phyloP scores from a whole-genome alignment of 2,888 invertebrate genomes.

The Noctua fimbriata region DNA sequence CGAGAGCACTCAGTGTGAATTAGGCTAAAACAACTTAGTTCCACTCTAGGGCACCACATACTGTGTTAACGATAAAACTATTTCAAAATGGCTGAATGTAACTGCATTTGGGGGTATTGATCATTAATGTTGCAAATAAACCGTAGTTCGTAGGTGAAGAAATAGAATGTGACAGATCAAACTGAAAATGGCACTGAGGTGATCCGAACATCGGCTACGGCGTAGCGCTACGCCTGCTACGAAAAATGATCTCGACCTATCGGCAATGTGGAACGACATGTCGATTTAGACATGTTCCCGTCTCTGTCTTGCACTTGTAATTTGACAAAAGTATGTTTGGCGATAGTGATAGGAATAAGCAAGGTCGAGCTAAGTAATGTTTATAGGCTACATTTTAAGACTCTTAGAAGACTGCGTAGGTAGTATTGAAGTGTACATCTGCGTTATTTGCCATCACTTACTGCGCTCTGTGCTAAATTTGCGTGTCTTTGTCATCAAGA shows the following conservation, averaged over 20 bases:
- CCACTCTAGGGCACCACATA: constrained; percentile 15
- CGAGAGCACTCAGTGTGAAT: constrained; percentile 7
- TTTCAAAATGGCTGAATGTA: not conserved
- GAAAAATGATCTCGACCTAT: not conserved
- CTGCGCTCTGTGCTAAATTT: not conserved
- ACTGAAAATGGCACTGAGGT: not conserved
- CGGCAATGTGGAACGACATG: too few species aligned
- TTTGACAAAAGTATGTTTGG: not conserved
- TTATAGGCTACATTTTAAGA: not conserved
- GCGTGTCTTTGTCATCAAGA: not conserved
- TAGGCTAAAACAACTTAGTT: constrained; percentile 16
- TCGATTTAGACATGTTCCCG: not conserved
- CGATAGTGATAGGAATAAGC: not conserved
- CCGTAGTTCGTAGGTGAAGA: not conserved
- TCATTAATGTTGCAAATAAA: not conserved
- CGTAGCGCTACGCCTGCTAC: constrained; percentile 44
- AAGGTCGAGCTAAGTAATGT: not conserved
- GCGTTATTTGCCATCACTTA: constrained; percentile 13
- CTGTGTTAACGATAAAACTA: not conserved
- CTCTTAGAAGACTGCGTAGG: not conserved
- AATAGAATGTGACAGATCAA: not conserved
- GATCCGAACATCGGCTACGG: constrained; percentile 21
- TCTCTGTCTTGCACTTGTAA: not conserved
- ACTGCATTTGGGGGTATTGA: not conserved
- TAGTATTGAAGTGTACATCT: not conserved